These are phyloP conservation scores for Clusia tigrina DNA, from an alignment of 2,888 invertebrate species.

Conservation along the genomic window DNA sequence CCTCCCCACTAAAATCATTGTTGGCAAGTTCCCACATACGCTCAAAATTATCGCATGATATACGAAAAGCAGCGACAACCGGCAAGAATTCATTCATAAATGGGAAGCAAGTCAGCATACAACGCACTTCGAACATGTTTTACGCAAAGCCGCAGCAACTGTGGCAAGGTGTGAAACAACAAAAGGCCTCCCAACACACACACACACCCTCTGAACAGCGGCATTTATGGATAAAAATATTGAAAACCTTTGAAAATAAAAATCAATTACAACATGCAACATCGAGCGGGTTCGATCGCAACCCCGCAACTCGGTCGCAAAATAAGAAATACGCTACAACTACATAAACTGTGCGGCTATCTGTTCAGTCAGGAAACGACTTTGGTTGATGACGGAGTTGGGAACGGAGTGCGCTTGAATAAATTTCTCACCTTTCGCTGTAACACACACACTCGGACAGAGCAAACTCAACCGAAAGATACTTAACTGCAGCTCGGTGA, in stretches of 20 bases:
- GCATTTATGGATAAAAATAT: too few relatives aligned
- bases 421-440: too few relatives aligned
- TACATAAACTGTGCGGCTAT: conserved; percentile 44
- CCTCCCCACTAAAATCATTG: too few relatives aligned
- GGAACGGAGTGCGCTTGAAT: conserved; percentile 27
- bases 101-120: conserved; percentile 5
- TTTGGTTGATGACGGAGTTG: conserved; percentile 49
- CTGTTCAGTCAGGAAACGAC: conserved; percentile 49
- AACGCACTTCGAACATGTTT: conserved; percentile 14
- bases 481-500: too few relatives aligned
- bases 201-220: conserved; percentile 12
- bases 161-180: conserved; percentile 10
- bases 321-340: too few relatives aligned
- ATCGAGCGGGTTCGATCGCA: conserved; percentile 27
- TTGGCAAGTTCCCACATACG: too few relatives aligned
- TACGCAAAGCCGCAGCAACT: conserved; percentile 7
- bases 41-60: conserved; percentile 22
- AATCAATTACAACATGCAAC: conserved; percentile 19
- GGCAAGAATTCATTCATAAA: conserved; percentile 21
- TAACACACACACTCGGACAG: too few relatives aligned
- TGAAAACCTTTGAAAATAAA: neutral
- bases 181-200: conserved; percentile 26
- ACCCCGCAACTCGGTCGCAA: conserved; percentile 13
- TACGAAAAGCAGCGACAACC: neutral
- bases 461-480: too few relatives aligned